phyloP scores from a whole-genome alignment of 2,888 invertebrate genomes.

The Mythimna loreyi region DNA sequence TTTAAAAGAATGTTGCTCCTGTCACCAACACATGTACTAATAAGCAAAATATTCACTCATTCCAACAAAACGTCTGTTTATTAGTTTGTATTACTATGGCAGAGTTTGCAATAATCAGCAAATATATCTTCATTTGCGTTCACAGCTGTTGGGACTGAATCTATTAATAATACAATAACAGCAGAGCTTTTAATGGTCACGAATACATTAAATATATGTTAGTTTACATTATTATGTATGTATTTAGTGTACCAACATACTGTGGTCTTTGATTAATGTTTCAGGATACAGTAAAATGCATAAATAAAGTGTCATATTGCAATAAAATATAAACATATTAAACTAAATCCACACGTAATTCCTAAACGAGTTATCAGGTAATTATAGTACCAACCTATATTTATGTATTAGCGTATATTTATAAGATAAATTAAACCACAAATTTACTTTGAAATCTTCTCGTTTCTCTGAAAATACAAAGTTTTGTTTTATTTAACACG shows the following conservation, averaged over 20 bases:
- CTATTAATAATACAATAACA: slow-evolving; percentile 49
- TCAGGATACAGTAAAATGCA: background rate
- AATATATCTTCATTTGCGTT: slow-evolving; percentile 47
- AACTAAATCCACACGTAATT: background rate
- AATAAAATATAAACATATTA: background rate
- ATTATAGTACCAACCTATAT: background rate
- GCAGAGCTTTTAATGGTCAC: slow-evolving; percentile 36
- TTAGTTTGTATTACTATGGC: slow-evolving; percentile 3
- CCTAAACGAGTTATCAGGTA: background rate
- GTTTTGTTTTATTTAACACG: no score
- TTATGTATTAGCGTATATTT: no score
- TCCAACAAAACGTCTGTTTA: slow-evolving; percentile 6
- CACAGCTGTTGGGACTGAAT: slow-evolving; percentile 43
- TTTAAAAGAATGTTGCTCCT: no score
- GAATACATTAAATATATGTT: slow-evolving; percentile 34
- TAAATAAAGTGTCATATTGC: slow-evolving; percentile 3
- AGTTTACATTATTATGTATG: slow-evolving; percentile 26
- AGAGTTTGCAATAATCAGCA: slow-evolving; percentile 39
- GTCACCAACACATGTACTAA: background rate
- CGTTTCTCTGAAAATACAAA: no score
- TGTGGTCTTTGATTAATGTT: slow-evolving; percentile 29
- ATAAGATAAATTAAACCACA: no score
- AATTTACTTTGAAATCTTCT: no score
- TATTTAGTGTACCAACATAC: slow-evolving; percentile 24
- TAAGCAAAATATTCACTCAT: background rate